Percentiles rank a stretch among this genome's conserved stretches.
phyloP scores from a whole-genome alignment of 1,140 invertebrate species.

The Colletes latitarsis region DNA sequence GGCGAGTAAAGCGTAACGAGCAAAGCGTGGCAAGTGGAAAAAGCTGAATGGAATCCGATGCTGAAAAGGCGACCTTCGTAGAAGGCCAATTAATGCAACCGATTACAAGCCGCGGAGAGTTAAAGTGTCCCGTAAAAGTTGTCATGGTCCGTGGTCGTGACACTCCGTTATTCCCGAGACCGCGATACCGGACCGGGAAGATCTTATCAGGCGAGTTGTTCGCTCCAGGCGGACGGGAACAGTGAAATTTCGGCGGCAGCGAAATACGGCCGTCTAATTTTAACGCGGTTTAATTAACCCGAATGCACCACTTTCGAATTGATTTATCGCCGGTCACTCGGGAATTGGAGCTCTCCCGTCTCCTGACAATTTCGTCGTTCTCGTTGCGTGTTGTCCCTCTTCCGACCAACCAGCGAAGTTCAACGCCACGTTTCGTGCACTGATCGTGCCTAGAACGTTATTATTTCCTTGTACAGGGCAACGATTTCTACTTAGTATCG shows the following conservation, averaged over 20 bases:
- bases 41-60: background rate
- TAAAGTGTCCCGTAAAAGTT: constrained; percentile 27
- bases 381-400: background rate
- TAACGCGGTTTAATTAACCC: constrained; percentile 19
- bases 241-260: background rate
- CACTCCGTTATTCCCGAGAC: constrained; percentile 3
- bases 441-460: too few species aligned
- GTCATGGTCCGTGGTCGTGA: constrained; percentile 2
- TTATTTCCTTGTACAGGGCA: too few species aligned
- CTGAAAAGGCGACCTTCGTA: background rate
- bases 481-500: too few species aligned
- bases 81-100: constrained; percentile 10
- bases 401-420: too few species aligned
- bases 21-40: background rate
- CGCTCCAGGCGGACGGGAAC: background rate
- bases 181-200: background rate
- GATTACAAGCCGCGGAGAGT: constrained; percentile 8
- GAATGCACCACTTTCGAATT: background rate
- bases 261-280: constrained; percentile 18
- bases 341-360: too few species aligned
- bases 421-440: too few species aligned
- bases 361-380: too few species aligned
- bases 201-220: constrained; percentile 38
- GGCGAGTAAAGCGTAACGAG: too few species aligned
- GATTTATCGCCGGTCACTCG: background rate